phyloP scores from a whole-genome alignment of 2,888 invertebrate genomes.

The Sussaba pulchella region DNA sequence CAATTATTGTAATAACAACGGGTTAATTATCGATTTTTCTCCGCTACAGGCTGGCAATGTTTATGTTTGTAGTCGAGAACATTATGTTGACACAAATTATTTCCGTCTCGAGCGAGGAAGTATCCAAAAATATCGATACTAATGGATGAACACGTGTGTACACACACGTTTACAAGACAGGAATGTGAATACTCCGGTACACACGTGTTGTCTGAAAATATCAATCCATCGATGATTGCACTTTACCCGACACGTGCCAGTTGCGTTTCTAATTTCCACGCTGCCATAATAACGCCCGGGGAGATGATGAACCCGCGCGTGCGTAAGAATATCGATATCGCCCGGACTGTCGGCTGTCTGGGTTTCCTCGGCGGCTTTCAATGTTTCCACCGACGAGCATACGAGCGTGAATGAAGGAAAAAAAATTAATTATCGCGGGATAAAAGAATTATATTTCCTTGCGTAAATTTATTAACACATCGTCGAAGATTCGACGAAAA shows the following conservation, averaged over 20 bases:
- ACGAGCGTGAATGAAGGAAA: not conserved
- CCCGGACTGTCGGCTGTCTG: not conserved
- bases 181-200: not conserved
- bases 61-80: not conserved
- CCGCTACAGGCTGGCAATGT: too few species aligned
- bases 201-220: not conserved
- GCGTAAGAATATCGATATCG: constrained; percentile 31
- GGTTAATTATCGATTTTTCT: too few species aligned
- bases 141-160: constrained; percentile 34
- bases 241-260: constrained; percentile 19
- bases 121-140: constrained; percentile 27
- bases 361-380: not conserved
- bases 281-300: constrained; percentile 7
- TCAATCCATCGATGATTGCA: constrained; percentile 15
- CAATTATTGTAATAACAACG: too few species aligned
- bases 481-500: not conserved
- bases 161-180: not conserved
- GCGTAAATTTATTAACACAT: not conserved
- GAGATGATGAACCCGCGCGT: constrained; percentile 2
- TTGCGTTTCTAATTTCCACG: constrained; percentile 8
- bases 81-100: constrained; percentile 2
- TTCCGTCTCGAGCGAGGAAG: not conserved
- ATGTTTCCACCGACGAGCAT: not conserved
- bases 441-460: not conserved
- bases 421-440: too few species aligned